These are phyloP conservation scores for Micrastur ruficollis DNA, from an alignment of 2,797 vertebrate genomes.

Conservation along the genomic window DNA sequence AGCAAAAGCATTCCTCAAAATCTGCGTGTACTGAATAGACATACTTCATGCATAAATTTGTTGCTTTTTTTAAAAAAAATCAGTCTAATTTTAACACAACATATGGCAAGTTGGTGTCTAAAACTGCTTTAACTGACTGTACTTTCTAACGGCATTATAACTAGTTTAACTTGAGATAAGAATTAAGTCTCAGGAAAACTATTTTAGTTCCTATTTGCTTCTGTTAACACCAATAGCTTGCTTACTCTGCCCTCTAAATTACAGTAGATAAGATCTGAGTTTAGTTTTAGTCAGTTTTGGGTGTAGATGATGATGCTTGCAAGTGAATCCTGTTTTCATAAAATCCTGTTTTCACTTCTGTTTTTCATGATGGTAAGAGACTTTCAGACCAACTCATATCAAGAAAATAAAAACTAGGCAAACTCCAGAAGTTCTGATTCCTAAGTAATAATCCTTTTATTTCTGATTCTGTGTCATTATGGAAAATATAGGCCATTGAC, in stretches of 20 bases:
- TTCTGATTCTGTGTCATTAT: neutral
- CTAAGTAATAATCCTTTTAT: neutral
- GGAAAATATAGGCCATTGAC: neutral
- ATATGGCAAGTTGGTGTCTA: slow-evolving; percentile 8
- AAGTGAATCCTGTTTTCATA: neutral
- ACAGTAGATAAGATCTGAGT: neutral
- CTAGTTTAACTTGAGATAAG: neutral
- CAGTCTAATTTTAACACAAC: slow-evolving; percentile 31
- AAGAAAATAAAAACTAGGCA: neutral
- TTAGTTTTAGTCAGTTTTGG: neutral
- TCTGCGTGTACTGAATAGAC: neutral
- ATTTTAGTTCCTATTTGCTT: neutral
- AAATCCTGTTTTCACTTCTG: neutral
- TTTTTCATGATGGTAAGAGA: neutral
- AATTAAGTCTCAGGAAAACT: neutral
- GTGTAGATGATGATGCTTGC: neutral
- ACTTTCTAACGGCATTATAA: neutral
- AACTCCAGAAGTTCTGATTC: neutral
- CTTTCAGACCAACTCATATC: neutral
- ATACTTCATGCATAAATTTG: neutral
- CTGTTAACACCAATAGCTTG: neutral
- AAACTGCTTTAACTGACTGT: slow-evolving; percentile 1
- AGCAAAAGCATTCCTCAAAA: slow-evolving; percentile 6
- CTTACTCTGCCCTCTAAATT: neutral
- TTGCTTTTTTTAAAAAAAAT: neutral